Base-by-base conservation (phyloP, 2,113 vertebrate genomes). In the Oxyura jamaicensis region DNA sequence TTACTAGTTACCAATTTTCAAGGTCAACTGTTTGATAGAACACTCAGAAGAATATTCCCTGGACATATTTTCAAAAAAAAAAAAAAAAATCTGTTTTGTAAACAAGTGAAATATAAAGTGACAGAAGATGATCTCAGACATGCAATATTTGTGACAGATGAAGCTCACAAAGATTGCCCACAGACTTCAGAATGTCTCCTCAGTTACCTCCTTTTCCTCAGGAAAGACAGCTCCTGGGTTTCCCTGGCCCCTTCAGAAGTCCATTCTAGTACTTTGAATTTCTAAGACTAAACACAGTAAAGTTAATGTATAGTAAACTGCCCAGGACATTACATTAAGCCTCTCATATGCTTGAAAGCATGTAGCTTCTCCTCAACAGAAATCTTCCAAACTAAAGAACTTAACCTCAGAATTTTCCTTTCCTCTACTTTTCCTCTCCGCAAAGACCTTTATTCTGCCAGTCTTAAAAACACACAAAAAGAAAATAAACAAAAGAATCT, bases 101-200 rank as follows among this genome's bases (percentile, higher is more conserved):
- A 96, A 91, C 86, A 96, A 96, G 90, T 67, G 67, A 93, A 95
- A 96, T 94, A 92, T 84, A 94, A 97, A 89, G 93, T 94, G 95
- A 96, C 96, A 97, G 96, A 92, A 91, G 53, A 94, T 75, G 36
- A n/a, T 94, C 83, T 91, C 81, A 96, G 96, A 95, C 72, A 79
- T 76, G 22, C 69, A 94, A 96, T 41, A 83, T 85, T 96, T 87
- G 74, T 97, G 96, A 96, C 94, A 96, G 94, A 96, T 90, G 87
- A 91, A 93, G 67, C 72, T 96, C 79, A 79, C 62, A 88, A 93
- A 76, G 95, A 93, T 92, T 94, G 86, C 93, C 92, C 91, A 96
- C 73, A 96, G 96, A 90, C 85, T 95, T 96, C 85, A 78, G 72
- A 93, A 88, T 1, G 35, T 77, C 85, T 91, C 63, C 82, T 93